These are phyloP conservation scores for Neoseiulus cucumeris DNA, from an alignment of 1,140 invertebrate species.

Conservation along the genomic window DNA sequence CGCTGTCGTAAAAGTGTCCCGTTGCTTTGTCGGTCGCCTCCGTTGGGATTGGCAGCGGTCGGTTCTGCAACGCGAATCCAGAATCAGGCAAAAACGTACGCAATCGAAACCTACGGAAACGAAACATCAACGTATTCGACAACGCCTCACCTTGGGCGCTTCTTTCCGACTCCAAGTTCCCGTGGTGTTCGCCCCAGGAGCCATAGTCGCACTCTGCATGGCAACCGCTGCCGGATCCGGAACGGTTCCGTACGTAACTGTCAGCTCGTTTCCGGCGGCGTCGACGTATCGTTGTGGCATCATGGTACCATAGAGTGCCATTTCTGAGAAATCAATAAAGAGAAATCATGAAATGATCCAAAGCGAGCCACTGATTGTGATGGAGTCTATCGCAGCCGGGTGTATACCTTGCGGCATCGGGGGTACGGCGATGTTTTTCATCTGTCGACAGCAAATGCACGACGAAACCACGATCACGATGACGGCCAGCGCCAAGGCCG, in stretches of 20 bases:
- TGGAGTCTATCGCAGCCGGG: too few species aligned
- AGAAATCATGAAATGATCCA: too few species aligned
- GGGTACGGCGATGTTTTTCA: background rate
- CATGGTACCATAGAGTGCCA: background rate
- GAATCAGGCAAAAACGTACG: too few species aligned
- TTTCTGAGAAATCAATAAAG: background rate
- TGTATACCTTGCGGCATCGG: background rate
- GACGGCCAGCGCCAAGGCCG: background rate
- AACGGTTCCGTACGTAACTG: background rate
- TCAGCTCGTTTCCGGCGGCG: conserved; percentile 1
- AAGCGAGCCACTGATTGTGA: too few species aligned
- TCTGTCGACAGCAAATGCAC: conserved; percentile 3
- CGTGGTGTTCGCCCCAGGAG: background rate
- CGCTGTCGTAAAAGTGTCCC: conserved; percentile 10
- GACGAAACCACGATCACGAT: background rate
- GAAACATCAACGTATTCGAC: too few species aligned
- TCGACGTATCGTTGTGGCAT: conserved; percentile 1
- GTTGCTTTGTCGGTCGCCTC: background rate
- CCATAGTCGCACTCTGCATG: background rate
- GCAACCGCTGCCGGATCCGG: background rate
- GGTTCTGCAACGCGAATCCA: background rate
- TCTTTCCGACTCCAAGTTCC: conserved; percentile 3
- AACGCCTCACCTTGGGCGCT: background rate
- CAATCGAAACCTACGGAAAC: too few species aligned
- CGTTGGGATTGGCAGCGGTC: background rate